Conservation (phyloP, 2,888 invertebrate species). For the Ormyrus labotus region DNA sequence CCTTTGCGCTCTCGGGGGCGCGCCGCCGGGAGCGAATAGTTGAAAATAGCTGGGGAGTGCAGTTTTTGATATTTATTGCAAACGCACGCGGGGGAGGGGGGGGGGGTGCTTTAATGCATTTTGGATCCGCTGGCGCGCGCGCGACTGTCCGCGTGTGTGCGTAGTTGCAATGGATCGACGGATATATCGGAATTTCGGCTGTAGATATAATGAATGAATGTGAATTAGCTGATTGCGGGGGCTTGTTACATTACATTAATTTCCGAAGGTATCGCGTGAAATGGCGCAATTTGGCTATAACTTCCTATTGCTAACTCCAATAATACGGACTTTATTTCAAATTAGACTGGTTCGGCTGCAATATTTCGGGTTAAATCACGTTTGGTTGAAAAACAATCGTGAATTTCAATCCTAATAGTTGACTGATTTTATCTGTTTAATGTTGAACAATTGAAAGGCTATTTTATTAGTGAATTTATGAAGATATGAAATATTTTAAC, state of each 20-base stretch:
- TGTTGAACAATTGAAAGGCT: too few relatives aligned
- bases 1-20: background rate
- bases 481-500: too few relatives aligned
- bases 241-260: constrained; percentile 6
- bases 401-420: too few relatives aligned
- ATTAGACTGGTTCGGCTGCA: too few relatives aligned
- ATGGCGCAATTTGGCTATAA: background rate
- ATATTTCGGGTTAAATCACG: too few relatives aligned
- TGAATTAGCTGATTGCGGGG: constrained; percentile 20
- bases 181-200: constrained; percentile 34
- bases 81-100: background rate
- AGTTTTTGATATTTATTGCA: constrained; percentile 43
- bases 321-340: background rate
- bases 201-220: constrained; percentile 16
- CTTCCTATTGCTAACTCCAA: background rate
- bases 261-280: background rate
- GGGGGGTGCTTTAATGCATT: background rate
- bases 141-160: background rate
- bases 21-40: background rate
- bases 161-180: background rate
- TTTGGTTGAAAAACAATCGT: too few relatives aligned
- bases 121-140: too few relatives aligned
- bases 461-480: too few relatives aligned
- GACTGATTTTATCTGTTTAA: too few relatives aligned
- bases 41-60: constrained; percentile 7